Percentiles rank a stretch among this genome's conserved stretches.
Conservation (phyloP, 2,797 vertebrate genomes). For the Mionectes olivaceus region DNA sequence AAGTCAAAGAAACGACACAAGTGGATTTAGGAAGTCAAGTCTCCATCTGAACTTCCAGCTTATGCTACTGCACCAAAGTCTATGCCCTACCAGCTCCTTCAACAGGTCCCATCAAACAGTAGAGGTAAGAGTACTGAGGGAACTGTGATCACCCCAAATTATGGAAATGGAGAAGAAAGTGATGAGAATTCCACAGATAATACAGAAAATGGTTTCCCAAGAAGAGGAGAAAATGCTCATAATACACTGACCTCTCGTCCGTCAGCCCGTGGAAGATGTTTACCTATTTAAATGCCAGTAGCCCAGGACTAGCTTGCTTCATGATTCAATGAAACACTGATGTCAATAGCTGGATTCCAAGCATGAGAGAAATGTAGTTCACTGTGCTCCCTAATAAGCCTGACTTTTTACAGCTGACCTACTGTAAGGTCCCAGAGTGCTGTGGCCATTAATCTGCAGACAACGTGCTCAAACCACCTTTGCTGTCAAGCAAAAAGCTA, state of each 20-base stretch:
- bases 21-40: neutral
- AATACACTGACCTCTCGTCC: neutral
- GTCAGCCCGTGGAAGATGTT: neutral
- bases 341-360: neutral
- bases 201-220: neutral
- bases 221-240: neutral
- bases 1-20: neutral
- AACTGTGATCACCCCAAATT: neutral
- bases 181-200: neutral
- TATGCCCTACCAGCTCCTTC: neutral
- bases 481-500: neutral
- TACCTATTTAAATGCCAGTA: neutral
- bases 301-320: neutral
- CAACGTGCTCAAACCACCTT: neutral
- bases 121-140: neutral
- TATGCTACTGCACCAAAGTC: neutral
- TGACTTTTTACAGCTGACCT: conserved; percentile 37
- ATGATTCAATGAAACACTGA: neutral
- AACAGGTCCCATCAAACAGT: neutral
- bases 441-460: neutral
- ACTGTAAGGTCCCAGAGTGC: neutral
- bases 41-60: neutral
- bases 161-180: neutral
- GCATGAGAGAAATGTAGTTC: neutral
- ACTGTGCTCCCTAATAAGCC: neutral